phyloP scores from a whole-genome alignment of 2,888 invertebrate genomes.

The Catocala sponsa region DNA sequence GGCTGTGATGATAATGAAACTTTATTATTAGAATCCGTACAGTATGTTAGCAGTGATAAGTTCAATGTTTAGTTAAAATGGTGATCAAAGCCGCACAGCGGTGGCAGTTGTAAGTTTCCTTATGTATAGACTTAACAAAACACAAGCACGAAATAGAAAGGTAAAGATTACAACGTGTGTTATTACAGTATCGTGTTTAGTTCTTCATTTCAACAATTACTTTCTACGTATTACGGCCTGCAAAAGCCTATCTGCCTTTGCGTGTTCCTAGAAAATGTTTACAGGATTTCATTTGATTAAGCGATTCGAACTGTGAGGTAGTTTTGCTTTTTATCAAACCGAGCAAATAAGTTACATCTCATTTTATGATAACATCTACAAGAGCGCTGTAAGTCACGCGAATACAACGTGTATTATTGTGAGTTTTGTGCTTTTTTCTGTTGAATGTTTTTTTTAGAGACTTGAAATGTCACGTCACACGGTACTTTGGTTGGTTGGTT shows the following conservation, averaged over 20 bases:
- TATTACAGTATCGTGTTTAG: neutral
- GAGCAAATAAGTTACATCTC: constrained; percentile 78
- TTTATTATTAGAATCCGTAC: too few relatives aligned
- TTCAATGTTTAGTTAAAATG: too few relatives aligned
- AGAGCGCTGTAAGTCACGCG: constrained; percentile 67
- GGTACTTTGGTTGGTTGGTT: too few relatives aligned
- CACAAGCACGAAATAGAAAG: too few relatives aligned
- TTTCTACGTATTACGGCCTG: neutral
- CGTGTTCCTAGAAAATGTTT: constrained; percentile 36
- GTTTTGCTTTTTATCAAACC: constrained; percentile 64
- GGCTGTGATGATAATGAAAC: too few relatives aligned
- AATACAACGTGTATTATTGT: constrained; percentile 25
- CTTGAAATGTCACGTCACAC: too few relatives aligned
- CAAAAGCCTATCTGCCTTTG: constrained; percentile 27
- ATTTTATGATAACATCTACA: constrained; percentile 73
- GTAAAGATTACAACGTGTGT: too few relatives aligned
- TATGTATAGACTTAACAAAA: too few relatives aligned
- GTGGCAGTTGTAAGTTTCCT: too few relatives aligned
- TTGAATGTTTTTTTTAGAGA: neutral
- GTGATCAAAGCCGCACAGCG: too few relatives aligned
- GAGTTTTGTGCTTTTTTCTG: neutral
- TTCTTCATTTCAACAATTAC: neutral
- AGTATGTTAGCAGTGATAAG: too few relatives aligned
- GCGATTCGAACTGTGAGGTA: constrained; percentile 61
- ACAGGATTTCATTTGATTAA: constrained; percentile 59